These are phyloP conservation scores for Achlya flavicornis DNA, from an alignment of 2,888 invertebrate species.

Conservation along the genomic window DNA sequence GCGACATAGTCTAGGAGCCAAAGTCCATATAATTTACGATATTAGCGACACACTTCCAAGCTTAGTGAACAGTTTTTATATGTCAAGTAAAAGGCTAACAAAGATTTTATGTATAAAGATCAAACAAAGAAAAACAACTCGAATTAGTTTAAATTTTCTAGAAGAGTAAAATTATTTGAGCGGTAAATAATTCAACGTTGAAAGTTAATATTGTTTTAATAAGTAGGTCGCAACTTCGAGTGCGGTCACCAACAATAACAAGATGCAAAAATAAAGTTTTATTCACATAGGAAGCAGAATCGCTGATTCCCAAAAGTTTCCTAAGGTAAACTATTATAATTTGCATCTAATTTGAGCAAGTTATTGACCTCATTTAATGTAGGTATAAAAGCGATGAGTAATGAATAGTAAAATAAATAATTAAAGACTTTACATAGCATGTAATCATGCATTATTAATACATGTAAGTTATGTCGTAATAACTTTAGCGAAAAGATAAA, in stretches of 20 bases:
- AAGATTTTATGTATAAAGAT: too few relatives aligned
- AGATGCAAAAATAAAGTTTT: not conserved
- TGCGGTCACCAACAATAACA: not conserved
- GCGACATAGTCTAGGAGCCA: too few relatives aligned
- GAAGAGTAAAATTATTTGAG: not conserved
- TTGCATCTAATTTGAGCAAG: not conserved
- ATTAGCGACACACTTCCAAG: too few relatives aligned
- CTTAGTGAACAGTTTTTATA: too few relatives aligned
- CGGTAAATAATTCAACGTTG: not conserved
- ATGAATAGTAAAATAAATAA: not conserved
- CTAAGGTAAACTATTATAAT: not conserved
- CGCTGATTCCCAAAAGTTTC: not conserved
- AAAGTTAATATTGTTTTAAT: not conserved
- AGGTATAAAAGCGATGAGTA: not conserved
- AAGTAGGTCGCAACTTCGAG: not conserved
- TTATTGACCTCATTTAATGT: not conserved
- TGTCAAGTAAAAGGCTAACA: too few relatives aligned
- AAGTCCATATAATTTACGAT: too few relatives aligned
- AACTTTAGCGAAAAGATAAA: not conserved
- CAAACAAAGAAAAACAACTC: too few relatives aligned
- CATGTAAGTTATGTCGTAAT: not conserved
- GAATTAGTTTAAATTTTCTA: not conserved
- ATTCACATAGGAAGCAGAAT: not conserved
- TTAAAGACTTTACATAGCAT: not conserved
- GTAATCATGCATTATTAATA: not conserved